A percentile compares a stretch with the other conserved stretches of the same genome.
These are phyloP conservation scores for Phengaris arion DNA, from an alignment of 2,888 invertebrate genomes.

Conservation along the genomic window DNA sequence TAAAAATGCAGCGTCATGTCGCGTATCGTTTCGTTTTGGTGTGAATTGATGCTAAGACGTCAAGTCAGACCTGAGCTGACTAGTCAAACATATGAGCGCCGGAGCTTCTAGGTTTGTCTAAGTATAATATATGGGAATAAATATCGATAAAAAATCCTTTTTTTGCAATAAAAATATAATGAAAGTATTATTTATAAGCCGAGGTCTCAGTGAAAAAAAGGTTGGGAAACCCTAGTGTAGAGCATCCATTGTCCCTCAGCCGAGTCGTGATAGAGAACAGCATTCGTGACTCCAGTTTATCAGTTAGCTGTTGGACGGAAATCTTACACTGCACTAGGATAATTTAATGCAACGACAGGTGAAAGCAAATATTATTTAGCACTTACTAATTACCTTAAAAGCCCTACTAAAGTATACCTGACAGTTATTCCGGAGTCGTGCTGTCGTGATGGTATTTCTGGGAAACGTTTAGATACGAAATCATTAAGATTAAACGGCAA, in stretches of 20 bases:
- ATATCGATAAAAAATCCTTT: too few relatives aligned
- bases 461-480: neutral
- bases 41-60: too few relatives aligned
- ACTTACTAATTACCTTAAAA: conserved; percentile 15
- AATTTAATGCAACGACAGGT: conserved; percentile 66
- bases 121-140: too few relatives aligned
- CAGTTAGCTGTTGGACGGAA: conserved; percentile 53
- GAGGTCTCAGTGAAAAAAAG: too few relatives aligned
- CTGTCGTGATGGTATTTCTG: conserved; percentile 7
- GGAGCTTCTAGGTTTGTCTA: too few relatives aligned
- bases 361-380: conserved; percentile 57
- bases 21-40: too few relatives aligned
- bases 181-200: too few relatives aligned
- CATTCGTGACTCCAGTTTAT: conserved; percentile 71
- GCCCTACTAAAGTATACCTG: neutral
- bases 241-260: conserved; percentile 61
- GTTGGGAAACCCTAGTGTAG: conserved; percentile 27
- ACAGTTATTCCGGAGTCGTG: conserved; percentile 12
- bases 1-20: too few relatives aligned
- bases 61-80: too few relatives aligned
- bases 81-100: too few relatives aligned
- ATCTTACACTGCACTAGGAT: conserved; percentile 62
- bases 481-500: neutral
- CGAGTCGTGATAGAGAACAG: conserved; percentile 71
- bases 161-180: too few relatives aligned